Percentiles rank a stretch among this genome's conserved stretches.
phyloP scores from a whole-genome alignment of 2,888 invertebrate genomes.

The Pseudolycoriella hygida region DNA sequence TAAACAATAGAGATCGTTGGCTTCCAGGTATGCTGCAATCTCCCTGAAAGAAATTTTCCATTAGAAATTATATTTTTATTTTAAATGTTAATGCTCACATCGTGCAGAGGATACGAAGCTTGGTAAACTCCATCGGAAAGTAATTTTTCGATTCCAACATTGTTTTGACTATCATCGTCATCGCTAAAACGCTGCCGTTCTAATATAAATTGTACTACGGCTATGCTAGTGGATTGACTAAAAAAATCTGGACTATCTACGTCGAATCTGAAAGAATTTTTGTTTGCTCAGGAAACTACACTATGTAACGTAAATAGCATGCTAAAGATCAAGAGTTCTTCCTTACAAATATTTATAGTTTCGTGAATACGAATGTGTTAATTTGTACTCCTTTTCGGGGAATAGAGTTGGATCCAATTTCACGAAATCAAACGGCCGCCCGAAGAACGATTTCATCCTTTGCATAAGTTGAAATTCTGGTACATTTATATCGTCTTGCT shows the following conservation, averaged over 20 bases:
- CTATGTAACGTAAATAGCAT: too few species aligned
- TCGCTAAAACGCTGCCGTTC: constrained; percentile 46
- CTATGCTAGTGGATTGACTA: constrained; percentile 41
- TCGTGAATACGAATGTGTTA: constrained; percentile 48
- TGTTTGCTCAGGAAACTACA: too few species aligned
- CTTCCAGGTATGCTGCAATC: constrained; percentile 31
- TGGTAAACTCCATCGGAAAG: constrained; percentile 43
- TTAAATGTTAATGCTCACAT: constrained; percentile 48
- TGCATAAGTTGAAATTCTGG: constrained; percentile 27
- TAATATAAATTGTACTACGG: constrained; percentile 57
- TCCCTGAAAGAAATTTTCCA: too few species aligned
- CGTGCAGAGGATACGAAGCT: constrained; percentile 59
- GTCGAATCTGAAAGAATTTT: constrained; percentile 39
- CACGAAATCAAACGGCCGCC: constrained; percentile 34
- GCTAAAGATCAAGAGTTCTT: too few species aligned
- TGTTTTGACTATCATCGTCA: constrained; percentile 29
- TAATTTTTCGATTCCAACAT: constrained; percentile 49
- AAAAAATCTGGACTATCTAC: constrained; percentile 48
- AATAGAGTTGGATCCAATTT: constrained; percentile 40
- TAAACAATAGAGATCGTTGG: constrained; percentile 36
- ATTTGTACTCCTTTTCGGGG: constrained; percentile 40
- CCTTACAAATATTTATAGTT: constrained; percentile 58
- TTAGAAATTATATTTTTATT: constrained; percentile 14
- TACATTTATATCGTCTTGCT: constrained; percentile 24
- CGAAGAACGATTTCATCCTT: constrained; percentile 30